These are phyloP conservation scores for Caranx ignobilis DNA, from an alignment of 2,113 vertebrate genomes.

Conservation along the genomic window DNA sequence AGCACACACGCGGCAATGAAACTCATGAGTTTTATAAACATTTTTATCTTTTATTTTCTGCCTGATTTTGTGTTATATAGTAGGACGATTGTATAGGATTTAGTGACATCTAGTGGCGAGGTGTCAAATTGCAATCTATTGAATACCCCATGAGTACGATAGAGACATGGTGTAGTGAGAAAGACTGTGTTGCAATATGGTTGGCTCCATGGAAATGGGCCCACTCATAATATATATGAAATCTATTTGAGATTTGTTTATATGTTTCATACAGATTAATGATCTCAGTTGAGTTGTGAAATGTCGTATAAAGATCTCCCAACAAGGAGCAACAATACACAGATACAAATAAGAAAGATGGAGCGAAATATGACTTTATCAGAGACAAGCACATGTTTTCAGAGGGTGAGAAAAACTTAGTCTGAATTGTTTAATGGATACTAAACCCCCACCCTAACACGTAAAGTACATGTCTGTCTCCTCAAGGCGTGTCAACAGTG, in stretches of 20 bases:
- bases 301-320: background rate
- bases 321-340: background rate
- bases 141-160: too few relatives aligned
- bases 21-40: too few relatives aligned
- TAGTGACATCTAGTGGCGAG: background rate
- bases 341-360: background rate
- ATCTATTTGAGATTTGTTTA: background rate
- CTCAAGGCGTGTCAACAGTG: slow-evolving; percentile 58
- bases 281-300: background rate
- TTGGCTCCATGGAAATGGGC: too few relatives aligned
- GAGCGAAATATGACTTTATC: slow-evolving; percentile 62
- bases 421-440: slow-evolving; percentile 46
- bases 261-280: background rate
- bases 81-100: background rate
- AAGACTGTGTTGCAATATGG: too few relatives aligned
- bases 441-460: slow-evolving; percentile 47
- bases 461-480: slow-evolving; percentile 55
- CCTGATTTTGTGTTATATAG: too few relatives aligned
- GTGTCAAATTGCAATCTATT: background rate
- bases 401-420: slow-evolving; percentile 48
- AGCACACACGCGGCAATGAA: too few relatives aligned
- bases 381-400: slow-evolving; percentile 59
- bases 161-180: too few relatives aligned
- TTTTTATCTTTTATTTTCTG: too few relatives aligned
- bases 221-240: too few relatives aligned